Base-by-base conservation (phyloP, 2,888 invertebrate genomes). In the Leucoptera coffeella region DNA sequence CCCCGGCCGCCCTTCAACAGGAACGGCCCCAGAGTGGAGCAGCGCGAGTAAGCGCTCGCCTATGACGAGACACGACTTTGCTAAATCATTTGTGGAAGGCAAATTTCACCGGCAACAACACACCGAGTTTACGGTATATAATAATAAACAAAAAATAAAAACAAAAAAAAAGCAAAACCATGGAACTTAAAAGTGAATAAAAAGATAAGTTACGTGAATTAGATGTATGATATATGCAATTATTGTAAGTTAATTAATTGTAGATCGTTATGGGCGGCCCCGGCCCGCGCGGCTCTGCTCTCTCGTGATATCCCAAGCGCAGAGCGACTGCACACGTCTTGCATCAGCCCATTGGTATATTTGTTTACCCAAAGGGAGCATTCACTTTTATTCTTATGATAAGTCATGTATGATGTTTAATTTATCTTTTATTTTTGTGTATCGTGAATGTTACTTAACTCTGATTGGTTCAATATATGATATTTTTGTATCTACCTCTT, bases 71-170 rank as follows among this genome's bases (percentile, higher is more conserved):
- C 40, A 42, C 48, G 43, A 56, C 41, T 52, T n/a, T 60, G 62
- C 65, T 53, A 59, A 64, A 61, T 62, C 57, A 58, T 64, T 74
- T 65, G 75, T 75, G 75, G 69, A 76, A 77, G 77, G 77, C 76
- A 77, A 71, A 75, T 77, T 77, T 77, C 77, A 77, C 76, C 74
- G 76, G 77, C 77, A 77, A 77, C 77, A 77, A 77, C 75, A 45
- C 50, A 43, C 62, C 75, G 72, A 73, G 73, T 72, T 73, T 74
- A 74, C 61, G 67, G 60, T 61, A 69, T 56, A 65, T 46, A 60
- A 64, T 60, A 59, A 51, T 58, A 43, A 39, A 38, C 38, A 35
- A 38, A 37, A 42, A 45, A 57, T 58, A 54, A 50, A 37, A 55
- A 50, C 73, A 75, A 75, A 71, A 73, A 73, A 71, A 67, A 72